A percentile compares a stretch with the other conserved stretches of the same genome.
Conservation (phyloP, 1,140 invertebrate species). For the Araneus ventricosus region DNA sequence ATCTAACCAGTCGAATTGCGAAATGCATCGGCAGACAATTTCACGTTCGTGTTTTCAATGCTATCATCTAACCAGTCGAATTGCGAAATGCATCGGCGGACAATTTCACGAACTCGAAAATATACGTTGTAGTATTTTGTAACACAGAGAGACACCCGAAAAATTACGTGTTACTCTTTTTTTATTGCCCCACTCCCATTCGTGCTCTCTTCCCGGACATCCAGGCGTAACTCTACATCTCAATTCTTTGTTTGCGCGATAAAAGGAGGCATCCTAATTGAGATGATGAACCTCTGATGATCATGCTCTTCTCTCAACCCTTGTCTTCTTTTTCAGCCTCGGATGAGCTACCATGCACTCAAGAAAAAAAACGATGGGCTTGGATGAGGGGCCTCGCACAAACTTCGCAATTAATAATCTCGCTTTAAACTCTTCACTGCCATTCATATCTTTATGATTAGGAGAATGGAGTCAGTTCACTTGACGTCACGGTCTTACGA, state of each 20-base stretch:
- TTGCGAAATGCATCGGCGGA: background rate
- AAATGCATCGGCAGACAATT: background rate
- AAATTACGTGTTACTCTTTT: background rate
- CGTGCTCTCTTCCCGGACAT: constrained; percentile 49
- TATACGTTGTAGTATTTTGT: constrained; percentile 3
- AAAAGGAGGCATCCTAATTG: constrained; percentile 41
- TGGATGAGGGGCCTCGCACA: background rate
- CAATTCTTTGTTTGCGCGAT: constrained; percentile 64
- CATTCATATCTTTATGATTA: no score
- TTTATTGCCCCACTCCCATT: background rate
- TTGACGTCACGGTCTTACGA: no score
- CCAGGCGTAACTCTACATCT: constrained; percentile 27
- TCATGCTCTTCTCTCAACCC: constrained; percentile 44
- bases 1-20: background rate
- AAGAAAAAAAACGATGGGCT: background rate
- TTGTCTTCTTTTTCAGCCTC: background rate
- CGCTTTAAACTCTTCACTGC: no score
- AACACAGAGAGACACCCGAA: constrained; percentile 4
- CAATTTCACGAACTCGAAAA: background rate
- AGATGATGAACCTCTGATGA: constrained; percentile 50
- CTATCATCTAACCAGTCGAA: background rate
- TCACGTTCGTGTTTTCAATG: background rate
- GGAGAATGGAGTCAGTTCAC: no score
- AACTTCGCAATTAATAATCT: background rate
- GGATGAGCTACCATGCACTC: background rate